Conservation (phyloP, 1,140 invertebrate genomes). For the Lordiphosa collinella region DNA sequence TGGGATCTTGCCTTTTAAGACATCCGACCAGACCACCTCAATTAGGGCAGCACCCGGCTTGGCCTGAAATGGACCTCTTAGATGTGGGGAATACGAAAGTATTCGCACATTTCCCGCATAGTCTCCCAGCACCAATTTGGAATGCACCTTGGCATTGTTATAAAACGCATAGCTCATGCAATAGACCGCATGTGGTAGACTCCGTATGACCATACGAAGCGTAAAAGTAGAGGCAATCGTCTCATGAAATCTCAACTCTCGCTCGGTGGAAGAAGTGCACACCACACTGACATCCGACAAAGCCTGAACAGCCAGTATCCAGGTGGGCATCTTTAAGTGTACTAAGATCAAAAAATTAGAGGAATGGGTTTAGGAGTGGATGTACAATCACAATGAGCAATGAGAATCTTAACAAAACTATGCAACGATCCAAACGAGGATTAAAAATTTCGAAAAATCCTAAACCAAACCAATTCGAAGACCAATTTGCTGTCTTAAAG, state of each 20-base stretch:
- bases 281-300: constrained; percentile 86
- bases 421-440: no score
- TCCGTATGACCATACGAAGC: constrained; percentile 82
- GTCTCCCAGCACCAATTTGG: constrained; percentile 84
- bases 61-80: constrained; percentile 85
- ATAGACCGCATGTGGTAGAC: constrained; percentile 80
- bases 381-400: no score
- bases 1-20: constrained; percentile 80
- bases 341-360: constrained; percentile 60
- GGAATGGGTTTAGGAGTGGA: no score
- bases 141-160: constrained; percentile 81
- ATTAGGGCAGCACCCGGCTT: constrained; percentile 82
- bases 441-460: no score
- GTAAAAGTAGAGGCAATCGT: constrained; percentile 85
- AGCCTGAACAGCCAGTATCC: constrained; percentile 84
- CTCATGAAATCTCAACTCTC: constrained; percentile 87
- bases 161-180: constrained; percentile 84
- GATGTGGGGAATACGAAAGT: constrained; percentile 82
- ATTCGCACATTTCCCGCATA: constrained; percentile 84
- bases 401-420: no score
- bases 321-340: constrained; percentile 82
- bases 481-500: no score
- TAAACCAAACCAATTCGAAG: no score
- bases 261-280: constrained; percentile 84
- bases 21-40: constrained; percentile 81